phyloP scores from a whole-genome alignment of 2,113 vertebrate species.

The Myrmecophaga tridactyla region DNA sequence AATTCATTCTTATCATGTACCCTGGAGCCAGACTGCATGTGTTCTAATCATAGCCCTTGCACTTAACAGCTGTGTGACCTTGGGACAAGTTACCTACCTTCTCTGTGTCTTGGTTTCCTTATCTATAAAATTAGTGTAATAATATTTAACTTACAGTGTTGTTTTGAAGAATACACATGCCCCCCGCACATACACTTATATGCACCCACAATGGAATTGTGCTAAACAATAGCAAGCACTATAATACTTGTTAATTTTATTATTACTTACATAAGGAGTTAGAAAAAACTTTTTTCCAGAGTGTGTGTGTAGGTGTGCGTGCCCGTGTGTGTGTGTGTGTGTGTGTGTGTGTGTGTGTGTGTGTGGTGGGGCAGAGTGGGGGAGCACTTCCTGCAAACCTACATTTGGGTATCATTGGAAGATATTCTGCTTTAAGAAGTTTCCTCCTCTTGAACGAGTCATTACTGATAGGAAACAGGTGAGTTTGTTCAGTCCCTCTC shows the following conservation, averaged over 20 bases:
- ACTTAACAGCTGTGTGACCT: not conserved
- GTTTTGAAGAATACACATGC: not conserved
- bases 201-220: not conserved
- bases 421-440: not conserved
- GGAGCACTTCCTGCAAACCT: not conserved
- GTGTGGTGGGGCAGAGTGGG: fast-evolving
- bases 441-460: not conserved
- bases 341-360: not conserved
- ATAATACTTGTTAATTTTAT: not conserved
- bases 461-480: not conserved
- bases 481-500: not conserved
- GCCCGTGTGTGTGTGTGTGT: no score
- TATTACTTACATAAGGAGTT: not conserved
- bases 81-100: not conserved
- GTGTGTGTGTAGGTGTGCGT: not conserved
- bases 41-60: not conserved
- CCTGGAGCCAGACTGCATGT: not conserved
- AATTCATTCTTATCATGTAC: not conserved
- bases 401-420: not conserved
- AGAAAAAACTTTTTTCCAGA: not conserved
- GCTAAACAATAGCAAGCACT: not conserved
- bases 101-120: not conserved
- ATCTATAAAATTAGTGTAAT: not conserved
- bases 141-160: not conserved
- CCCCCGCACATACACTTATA: not conserved